Percentiles rank a stretch among this genome's conserved stretches.
phyloP scores from a whole-genome alignment of 2,113 vertebrate species.

The Paedocypris sp. region DNA sequence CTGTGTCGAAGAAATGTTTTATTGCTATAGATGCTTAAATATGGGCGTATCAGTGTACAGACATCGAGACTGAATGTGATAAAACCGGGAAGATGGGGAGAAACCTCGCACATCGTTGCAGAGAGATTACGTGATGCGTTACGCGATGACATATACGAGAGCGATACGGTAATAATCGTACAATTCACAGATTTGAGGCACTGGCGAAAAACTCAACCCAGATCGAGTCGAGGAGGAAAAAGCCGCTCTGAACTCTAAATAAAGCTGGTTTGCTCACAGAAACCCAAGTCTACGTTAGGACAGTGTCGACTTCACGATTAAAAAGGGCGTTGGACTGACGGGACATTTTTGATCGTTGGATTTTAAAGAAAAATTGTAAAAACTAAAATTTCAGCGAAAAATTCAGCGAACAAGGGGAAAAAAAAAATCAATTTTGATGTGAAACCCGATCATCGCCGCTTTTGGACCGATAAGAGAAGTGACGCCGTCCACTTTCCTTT shows the following conservation, averaged over 20 bases:
- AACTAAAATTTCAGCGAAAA: too few relatives aligned
- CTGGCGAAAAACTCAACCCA: neutral
- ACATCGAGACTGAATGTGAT: neutral
- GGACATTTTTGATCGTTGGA: too few relatives aligned
- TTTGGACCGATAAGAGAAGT: too few relatives aligned
- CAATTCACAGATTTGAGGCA: slow-evolving; percentile 17
- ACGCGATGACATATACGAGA: neutral
- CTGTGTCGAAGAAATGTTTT: neutral
- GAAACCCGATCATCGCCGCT: too few relatives aligned
- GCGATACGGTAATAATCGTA: neutral
- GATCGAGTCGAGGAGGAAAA: neutral
- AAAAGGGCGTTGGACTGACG: too few relatives aligned
- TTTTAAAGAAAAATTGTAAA: too few relatives aligned
- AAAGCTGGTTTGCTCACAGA: neutral
- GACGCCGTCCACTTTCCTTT: too few relatives aligned
- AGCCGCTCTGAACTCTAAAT: neutral
- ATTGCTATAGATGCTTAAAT: neutral
- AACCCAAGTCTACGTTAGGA: too few relatives aligned
- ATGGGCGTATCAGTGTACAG: neutral
- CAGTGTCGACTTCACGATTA: too few relatives aligned
- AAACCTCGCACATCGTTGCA: neutral
- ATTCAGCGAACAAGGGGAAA: too few relatives aligned
- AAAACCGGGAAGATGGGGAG: neutral
- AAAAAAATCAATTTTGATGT: too few relatives aligned
- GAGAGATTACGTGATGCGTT: neutral